These are phyloP conservation scores for Eurosta solidaginis DNA, from an alignment of 1,140 invertebrate genomes.

Conservation along the genomic window DNA sequence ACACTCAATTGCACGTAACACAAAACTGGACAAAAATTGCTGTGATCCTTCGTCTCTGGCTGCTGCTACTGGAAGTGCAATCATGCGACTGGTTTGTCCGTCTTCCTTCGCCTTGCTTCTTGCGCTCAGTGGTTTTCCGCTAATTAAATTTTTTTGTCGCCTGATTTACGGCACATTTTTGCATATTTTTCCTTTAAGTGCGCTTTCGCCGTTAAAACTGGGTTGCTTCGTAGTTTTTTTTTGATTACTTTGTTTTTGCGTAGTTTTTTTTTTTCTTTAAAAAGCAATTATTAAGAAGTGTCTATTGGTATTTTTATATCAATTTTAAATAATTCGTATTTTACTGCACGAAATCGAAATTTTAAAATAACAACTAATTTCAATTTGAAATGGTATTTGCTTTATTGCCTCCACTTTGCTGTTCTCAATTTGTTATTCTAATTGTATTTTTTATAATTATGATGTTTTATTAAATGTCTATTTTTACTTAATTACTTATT, in stretches of 20 bases:
- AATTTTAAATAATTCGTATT: slow-evolving; percentile 37
- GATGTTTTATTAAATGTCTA: background rate
- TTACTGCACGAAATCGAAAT: slow-evolving; percentile 31
- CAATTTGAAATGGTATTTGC: slow-evolving; percentile 16
- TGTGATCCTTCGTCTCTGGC: slow-evolving; percentile 25
- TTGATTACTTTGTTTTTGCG: slow-evolving; percentile 5
- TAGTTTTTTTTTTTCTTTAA: background rate
- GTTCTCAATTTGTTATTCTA: slow-evolving; percentile 59
- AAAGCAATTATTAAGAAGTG: slow-evolving; percentile 1
- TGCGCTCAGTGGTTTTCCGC: background rate
- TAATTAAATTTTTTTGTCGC: background rate
- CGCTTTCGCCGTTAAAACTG: background rate
- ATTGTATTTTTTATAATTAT: slow-evolving; percentile 38
- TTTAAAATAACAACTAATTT: slow-evolving; percentile 42
- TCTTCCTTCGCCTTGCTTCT: background rate
- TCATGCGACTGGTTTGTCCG: background rate
- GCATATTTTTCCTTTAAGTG: too few species aligned
- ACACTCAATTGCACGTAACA: slow-evolving; percentile 3
- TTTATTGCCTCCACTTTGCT: slow-evolving; percentile 6
- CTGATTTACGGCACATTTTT: background rate
- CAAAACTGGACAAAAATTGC: slow-evolving; percentile 3
- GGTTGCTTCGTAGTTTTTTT: background rate
- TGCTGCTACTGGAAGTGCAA: background rate
- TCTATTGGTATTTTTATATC: slow-evolving; percentile 46
- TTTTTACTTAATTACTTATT: background rate